A percentile compares a stretch with the other conserved stretches of the same genome.
Evolutionary conservation across 1,140 invertebrate species (phyloP).

Genomic region (Drosophila varians): DNA sequence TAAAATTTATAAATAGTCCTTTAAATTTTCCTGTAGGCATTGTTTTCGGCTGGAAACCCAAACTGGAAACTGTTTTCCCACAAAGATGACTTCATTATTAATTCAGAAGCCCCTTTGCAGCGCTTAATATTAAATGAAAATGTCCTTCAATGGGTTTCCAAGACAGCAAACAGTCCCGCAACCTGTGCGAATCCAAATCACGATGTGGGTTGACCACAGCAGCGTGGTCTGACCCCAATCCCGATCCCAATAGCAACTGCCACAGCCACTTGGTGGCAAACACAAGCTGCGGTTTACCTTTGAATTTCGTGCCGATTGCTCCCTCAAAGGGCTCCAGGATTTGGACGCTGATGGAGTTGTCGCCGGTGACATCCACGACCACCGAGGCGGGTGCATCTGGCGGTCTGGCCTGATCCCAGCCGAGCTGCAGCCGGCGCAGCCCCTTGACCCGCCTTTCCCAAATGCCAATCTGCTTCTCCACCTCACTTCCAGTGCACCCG

Average conservation of each 20-base stretch:
- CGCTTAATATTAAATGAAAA: background rate
- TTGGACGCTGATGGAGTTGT: conserved; percentile 89
- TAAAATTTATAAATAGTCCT: background rate
- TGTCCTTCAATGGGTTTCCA: background rate
- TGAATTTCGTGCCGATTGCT: conserved; percentile 94
- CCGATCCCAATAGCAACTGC: background rate
- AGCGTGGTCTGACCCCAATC: conserved; percentile 16
- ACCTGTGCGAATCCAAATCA: conserved; percentile 1
- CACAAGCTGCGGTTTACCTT: conserved; percentile 86
- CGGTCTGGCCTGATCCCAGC: conserved; percentile 88
- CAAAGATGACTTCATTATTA: background rate
- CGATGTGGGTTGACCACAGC: conserved; percentile 29
- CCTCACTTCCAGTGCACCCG: conserved; percentile 88
- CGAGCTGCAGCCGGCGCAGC: conserved; percentile 87
- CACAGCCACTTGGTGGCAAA: background rate
- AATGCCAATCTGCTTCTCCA: conserved; percentile 93
- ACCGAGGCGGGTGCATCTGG: conserved; percentile 92
- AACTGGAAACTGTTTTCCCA: background rate
- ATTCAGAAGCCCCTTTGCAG: background rate
- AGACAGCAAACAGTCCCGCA: background rate
- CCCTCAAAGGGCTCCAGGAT: conserved; percentile 85
- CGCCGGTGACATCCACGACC: conserved; percentile 92
- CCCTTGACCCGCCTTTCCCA: conserved; percentile 94
- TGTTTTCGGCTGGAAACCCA: background rate
- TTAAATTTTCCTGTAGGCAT: background rate